These are phyloP conservation scores for Gambusia holbrooki DNA, from an alignment of 2,113 vertebrate genomes.

Conservation along the genomic window DNA sequence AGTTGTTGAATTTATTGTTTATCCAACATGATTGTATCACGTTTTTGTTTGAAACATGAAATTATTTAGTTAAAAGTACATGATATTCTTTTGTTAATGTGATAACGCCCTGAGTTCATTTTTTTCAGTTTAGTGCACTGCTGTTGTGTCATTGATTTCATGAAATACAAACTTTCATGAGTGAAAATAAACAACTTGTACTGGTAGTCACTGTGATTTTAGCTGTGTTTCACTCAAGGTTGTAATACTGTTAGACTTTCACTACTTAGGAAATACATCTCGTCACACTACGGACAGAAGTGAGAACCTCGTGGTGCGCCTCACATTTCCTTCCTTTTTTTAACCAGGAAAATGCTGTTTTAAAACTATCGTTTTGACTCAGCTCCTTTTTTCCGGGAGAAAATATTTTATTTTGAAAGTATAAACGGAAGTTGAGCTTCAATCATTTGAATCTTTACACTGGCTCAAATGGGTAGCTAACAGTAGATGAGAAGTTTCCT, in stretches of 20 bases:
- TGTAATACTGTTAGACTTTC: neutral
- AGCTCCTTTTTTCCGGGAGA: neutral
- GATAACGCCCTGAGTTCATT: too few relatives aligned
- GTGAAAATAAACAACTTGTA: neutral
- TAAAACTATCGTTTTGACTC: neutral
- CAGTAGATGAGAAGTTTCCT: slow-evolving; percentile 49
- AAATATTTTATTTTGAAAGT: slow-evolving; percentile 40
- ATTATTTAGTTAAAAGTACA: too few relatives aligned
- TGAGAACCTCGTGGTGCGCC: neutral
- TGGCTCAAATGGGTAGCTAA: slow-evolving; percentile 49
- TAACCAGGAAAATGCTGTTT: too few relatives aligned
- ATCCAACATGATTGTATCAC: too few relatives aligned
- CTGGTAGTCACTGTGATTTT: neutral
- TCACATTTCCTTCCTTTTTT: too few relatives aligned
- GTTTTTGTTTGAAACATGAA: too few relatives aligned
- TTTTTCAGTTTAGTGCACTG: neutral
- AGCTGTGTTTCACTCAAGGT: neutral
- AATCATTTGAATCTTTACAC: neutral
- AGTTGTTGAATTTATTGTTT: too few relatives aligned
- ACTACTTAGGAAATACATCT: neutral
- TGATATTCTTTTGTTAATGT: too few relatives aligned
- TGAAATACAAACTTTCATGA: neutral
- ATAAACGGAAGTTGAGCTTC: slow-evolving; percentile 25
- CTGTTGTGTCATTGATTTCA: neutral
- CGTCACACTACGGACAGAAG: neutral